Evolutionary conservation across 2,888 invertebrate species (phyloP), one percentile per base, ranked within the genome.

Genomic region (Tuta absoluta): DNA sequence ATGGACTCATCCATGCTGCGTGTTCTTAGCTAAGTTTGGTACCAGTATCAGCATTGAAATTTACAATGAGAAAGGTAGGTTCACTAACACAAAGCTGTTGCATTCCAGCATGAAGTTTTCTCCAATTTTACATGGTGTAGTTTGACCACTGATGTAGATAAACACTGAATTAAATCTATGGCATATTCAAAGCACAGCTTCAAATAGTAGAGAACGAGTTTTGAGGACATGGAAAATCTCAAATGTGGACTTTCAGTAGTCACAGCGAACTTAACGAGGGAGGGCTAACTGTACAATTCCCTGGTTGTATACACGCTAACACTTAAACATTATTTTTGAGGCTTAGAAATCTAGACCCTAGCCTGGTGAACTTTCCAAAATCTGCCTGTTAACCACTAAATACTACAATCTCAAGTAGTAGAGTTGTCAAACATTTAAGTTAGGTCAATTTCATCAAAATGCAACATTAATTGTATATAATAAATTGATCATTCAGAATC

Each of bases 211-310:
- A 74, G 77, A 74, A 77, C 80, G 74, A 73, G 75, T 77, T 71
- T 75, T 76, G 75, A 74, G 82, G 84, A 87, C 87, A 85, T 83
- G 79, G 76, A 74, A 85, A 87, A 87, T 85, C 80, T 79, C 75
- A 81, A 79, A 83, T 75, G 84, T 88, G 87, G 88, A 88, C 89
- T 87, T 89, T 86, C 89, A 84, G 83, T 80, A 81, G 90, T 90
- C 89, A 89, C 89, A 87, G 90, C 87, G 88, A 91, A 89, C 90
- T 90, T 90, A 91, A 90, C 88, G 81, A 90, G 91, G 91, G 91
- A 89, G 90, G 89, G 88, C 91, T 91, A 91, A 90, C 91, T 91
- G 91, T 91, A 91, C 91, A 91, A 91, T 90, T 91, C 91, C 90
- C 91, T 79, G 75, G 84, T 33, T 89, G 88, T 82, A 91, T 90